phyloP scores from a whole-genome alignment of 2,888 invertebrate species.

The Galeruca laticollis region DNA sequence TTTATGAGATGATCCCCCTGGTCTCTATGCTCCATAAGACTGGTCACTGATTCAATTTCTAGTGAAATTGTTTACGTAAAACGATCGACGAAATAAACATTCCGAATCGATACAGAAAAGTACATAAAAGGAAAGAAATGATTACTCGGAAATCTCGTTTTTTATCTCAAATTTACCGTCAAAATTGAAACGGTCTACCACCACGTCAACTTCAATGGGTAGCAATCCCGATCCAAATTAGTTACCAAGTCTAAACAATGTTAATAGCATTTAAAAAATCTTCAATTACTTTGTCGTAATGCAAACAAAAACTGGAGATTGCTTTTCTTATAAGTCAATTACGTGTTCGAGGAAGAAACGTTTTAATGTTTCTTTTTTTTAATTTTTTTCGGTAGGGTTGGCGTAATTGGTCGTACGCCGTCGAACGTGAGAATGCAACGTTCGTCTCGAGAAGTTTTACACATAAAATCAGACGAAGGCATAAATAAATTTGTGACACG shows the following conservation, averaged over 20 bases:
- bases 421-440: slow-evolving; percentile 50
- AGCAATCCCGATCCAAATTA: slow-evolving; percentile 17
- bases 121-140: slow-evolving; percentile 19
- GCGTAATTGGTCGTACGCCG: slow-evolving; percentile 46
- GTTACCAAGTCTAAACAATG: slow-evolving; percentile 30
- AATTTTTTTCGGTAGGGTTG: slow-evolving; percentile 43
- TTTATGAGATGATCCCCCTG: too few species aligned
- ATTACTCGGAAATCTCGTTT: slow-evolving; percentile 10
- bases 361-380: slow-evolving; percentile 26
- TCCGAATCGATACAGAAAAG: not conserved
- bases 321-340: slow-evolving; percentile 44
- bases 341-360: slow-evolving; percentile 41
- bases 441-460: slow-evolving; percentile 49
- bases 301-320: slow-evolving; percentile 40
- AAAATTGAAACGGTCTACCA: slow-evolving; percentile 17
- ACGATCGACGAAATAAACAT: not conserved
- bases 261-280: slow-evolving; percentile 34
- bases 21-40: too few species aligned
- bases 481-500: slow-evolving; percentile 47
- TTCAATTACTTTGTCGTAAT: slow-evolving; percentile 39
- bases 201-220: not conserved
- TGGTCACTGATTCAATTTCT: too few species aligned
- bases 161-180: slow-evolving; percentile 5
- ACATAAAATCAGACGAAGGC: slow-evolving; percentile 49
- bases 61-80: too few species aligned